phyloP scores from a whole-genome alignment of 1,140 invertebrate genomes.

The Saxidomus purpurata region DNA sequence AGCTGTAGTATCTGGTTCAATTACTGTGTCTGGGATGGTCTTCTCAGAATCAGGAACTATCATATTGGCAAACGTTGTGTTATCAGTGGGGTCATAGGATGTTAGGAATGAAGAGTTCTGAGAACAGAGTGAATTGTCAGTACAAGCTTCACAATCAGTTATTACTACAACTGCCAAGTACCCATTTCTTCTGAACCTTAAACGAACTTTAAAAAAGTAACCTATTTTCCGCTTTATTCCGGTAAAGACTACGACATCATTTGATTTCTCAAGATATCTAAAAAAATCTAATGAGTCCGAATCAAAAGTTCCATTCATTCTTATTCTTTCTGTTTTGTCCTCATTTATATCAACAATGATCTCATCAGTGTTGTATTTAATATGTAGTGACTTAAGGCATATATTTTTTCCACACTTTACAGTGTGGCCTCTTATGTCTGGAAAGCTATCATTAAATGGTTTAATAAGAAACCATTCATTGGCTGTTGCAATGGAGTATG shows the following conservation, averaged over 20 bases:
- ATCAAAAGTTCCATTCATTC: slow-evolving; percentile 36
- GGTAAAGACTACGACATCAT: neutral
- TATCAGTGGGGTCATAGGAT: neutral
- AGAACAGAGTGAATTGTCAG: neutral
- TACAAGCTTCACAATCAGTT: neutral
- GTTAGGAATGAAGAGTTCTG: neutral
- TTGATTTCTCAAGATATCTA: neutral
- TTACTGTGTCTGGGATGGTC: neutral
- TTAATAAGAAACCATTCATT: slow-evolving; percentile 34
- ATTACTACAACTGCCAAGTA: slow-evolving; percentile 10
- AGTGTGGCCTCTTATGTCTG: slow-evolving; percentile 17
- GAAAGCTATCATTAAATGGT: neutral
- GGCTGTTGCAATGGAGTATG: neutral
- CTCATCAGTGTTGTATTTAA: neutral
- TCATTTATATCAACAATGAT: neutral
- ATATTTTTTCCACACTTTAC: slow-evolving; percentile 38
- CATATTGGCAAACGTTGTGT: slow-evolving; percentile 18
- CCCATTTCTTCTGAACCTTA: neutral
- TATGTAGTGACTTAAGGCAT: slow-evolving; percentile 11
- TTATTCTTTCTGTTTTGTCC: neutral
- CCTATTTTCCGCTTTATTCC: neutral
- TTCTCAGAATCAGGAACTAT: slow-evolving; percentile 31
- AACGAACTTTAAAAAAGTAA: neutral
- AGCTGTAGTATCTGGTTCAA: slow-evolving; percentile 21
- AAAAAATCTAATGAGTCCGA: neutral